phyloP scores from a whole-genome alignment of 2,888 invertebrate genomes.

The Pteria penguin region DNA sequence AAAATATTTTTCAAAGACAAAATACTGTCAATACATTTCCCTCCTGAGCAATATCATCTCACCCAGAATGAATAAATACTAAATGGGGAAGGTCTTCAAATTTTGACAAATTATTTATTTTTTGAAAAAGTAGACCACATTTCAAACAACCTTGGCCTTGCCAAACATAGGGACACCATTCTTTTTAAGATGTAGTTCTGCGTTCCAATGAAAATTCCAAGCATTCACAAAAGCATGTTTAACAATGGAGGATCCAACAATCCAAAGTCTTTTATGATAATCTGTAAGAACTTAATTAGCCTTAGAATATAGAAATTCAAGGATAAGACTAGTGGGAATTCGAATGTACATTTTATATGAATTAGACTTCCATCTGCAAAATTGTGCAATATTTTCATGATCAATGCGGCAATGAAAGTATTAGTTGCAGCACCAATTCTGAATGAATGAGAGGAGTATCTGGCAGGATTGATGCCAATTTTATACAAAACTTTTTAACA shows the following conservation, averaged over 20 bases:
- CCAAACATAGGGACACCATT: not conserved
- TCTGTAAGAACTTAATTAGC: not conserved
- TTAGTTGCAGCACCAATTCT: slow-evolving; percentile 13
- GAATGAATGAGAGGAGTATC: not conserved
- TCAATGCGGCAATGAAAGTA: not conserved
- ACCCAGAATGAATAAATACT: slow-evolving; percentile 4
- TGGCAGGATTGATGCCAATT: not conserved
- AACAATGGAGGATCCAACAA: slow-evolving; percentile 4
- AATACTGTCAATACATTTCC: not conserved
- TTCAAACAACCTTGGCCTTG: not conserved
- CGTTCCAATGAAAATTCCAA: not conserved
- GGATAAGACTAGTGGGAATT: not conserved
- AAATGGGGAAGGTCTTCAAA: not conserved
- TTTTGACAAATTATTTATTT: not conserved
- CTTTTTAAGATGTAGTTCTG: not conserved
- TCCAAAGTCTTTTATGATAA: not conserved
- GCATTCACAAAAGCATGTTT: slow-evolving; percentile 2
- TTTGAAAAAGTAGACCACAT: not conserved
- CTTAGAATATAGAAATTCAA: not conserved
- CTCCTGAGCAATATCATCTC: slow-evolving; percentile 6
- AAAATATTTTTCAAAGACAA: not conserved
- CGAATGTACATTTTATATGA: not conserved
- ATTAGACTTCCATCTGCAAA: slow-evolving; percentile 16
- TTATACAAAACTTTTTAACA: not conserved
- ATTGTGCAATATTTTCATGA: slow-evolving; percentile 1